These are phyloP conservation scores for Ichneumon xanthorius DNA, from an alignment of 2,888 invertebrate species.

Conservation along the genomic window DNA sequence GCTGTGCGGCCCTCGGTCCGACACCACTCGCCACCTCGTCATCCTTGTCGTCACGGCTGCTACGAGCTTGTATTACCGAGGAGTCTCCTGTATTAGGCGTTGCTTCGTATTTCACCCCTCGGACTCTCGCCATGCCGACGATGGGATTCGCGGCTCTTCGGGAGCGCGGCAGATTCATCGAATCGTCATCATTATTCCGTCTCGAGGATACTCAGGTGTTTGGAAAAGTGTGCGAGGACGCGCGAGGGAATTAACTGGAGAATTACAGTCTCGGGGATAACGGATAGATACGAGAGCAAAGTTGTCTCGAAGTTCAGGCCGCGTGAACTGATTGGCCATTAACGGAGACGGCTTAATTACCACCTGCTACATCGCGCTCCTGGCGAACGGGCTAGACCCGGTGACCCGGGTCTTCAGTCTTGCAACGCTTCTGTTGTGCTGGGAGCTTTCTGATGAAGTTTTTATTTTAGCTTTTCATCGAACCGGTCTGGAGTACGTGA, in stretches of 20 bases:
- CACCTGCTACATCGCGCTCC: constrained; percentile 4
- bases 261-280: constrained; percentile 7
- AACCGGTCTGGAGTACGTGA: neutral
- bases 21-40: constrained; percentile 62
- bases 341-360: constrained; percentile 61
- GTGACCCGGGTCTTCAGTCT: constrained; percentile 44
- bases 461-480: neutral
- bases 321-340: constrained; percentile 54
- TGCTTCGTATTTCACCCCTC: constrained; percentile 1
- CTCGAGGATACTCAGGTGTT: neutral
- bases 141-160: neutral
- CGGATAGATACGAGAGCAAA: constrained; percentile 20
- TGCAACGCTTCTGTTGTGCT: neutral
- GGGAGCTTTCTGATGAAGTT: neutral
- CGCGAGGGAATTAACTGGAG: neutral
- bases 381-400: constrained; percentile 21
- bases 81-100: constrained; percentile 25
- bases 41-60: constrained; percentile 44
- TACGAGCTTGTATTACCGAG: constrained; percentile 29
- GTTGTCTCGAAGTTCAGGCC: constrained; percentile 35
- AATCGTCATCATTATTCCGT: neutral
- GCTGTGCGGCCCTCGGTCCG: constrained; percentile 11
- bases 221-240: neutral
- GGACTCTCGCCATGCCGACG: neutral
- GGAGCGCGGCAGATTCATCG: neutral